phyloP scores from a whole-genome alignment of 2,888 invertebrate species.

The Sisyra terminalis region DNA sequence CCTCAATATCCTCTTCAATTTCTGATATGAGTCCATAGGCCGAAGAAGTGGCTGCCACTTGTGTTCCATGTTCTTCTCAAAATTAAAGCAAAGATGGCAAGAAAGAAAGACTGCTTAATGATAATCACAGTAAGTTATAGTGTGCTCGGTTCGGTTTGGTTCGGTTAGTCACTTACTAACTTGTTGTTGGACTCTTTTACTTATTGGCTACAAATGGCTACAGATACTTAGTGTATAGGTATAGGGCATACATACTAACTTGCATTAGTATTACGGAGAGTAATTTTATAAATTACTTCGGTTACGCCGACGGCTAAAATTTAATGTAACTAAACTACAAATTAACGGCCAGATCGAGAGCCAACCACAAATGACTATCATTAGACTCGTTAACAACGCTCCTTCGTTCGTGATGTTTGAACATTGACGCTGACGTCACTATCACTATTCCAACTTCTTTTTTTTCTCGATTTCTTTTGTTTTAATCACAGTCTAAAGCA shows the following conservation, averaged over 20 bases:
- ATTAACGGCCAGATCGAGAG: slow-evolving; percentile 30
- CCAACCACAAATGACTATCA: slow-evolving; percentile 36
- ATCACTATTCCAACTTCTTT: not conserved
- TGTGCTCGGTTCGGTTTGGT: too few species aligned
- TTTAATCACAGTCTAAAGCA: too few species aligned
- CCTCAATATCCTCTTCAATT: slow-evolving; percentile 9
- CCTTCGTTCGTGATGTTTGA: slow-evolving; percentile 34
- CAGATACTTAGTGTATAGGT: not conserved
- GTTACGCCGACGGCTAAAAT: slow-evolving; percentile 34
- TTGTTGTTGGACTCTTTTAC: too few species aligned
- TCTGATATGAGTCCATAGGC: not conserved
- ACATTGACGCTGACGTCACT: slow-evolving; percentile 23
- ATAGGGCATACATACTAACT: slow-evolving; percentile 23
- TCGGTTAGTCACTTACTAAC: too few species aligned
- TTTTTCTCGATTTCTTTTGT: too few species aligned
- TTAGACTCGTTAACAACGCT: slow-evolving; percentile 19
- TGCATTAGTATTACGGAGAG: slow-evolving; percentile 31
- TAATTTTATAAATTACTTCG: slow-evolving; percentile 36
- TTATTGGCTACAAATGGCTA: too few species aligned
- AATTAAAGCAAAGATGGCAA: too few species aligned
- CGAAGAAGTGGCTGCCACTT: too few species aligned
- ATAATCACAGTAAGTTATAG: too few species aligned
- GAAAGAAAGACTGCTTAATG: too few species aligned
- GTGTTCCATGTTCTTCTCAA: too few species aligned
- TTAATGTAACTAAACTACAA: slow-evolving; percentile 42